Evolutionary conservation across 2,113 vertebrate species (phyloP), one percentile per base, ranked within the genome.

Genomic region (Channa maculata): DNA sequence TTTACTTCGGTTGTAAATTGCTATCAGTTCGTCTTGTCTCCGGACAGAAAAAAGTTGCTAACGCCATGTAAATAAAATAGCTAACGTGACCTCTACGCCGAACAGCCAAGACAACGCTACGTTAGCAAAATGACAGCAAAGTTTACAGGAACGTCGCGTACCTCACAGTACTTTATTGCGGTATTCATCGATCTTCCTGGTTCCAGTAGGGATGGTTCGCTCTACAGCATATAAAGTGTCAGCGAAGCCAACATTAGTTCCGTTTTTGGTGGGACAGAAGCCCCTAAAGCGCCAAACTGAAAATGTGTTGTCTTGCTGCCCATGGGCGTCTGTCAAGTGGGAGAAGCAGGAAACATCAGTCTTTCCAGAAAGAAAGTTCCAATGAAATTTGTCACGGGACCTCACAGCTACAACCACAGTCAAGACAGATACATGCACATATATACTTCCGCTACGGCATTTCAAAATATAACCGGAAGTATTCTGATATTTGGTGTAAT

Each of bases 321-420:
- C 62, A 14, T 43, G 13, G 3, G 55, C 62, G 71, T 8, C 49
- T 45, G 55, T 68, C 34, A 71, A 79, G 36, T 39, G 44, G 65
- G 67, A 43, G 53, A 75, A 85, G 60, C 82, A 91, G 90, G 90
- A 92, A 90, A 89, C 84, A 86, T 78, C 65, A 58, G 75, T 84
- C 84, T 83, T 79, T 85, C 80, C 81, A 79, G 59, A 71, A 38
- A 63, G 43, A 88, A 93, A 92, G 84, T 93, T 91, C 89, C 88
- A 82, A 88, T 86, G 89, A 89, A 90, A 88, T 89, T 88, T 82
- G 93, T 94, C 94, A 95, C 93, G 94, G 84, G 93, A 94, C 84
- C 75, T n/a, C 62, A 53, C 6, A 33, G 39, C 15, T 10, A 34
- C 38, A 12, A 33, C 41, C 9, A 2, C 63, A 0, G 0, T 39